Percentiles rank a stretch among this genome's conserved stretches.
These are phyloP conservation scores for Siniperca chuatsi DNA, from an alignment of 2,113 vertebrate species.

Conservation along the genomic window DNA sequence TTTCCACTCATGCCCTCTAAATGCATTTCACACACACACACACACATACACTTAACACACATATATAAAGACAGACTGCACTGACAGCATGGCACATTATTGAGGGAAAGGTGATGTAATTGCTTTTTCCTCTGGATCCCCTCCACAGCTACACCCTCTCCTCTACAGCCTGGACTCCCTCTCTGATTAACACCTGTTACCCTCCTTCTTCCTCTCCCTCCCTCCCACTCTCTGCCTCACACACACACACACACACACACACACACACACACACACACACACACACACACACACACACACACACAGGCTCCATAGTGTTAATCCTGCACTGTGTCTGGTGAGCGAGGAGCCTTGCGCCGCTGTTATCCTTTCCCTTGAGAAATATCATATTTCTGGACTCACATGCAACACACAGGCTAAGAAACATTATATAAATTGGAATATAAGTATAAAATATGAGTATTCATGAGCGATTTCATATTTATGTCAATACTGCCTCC, in stretches of 20 bases:
- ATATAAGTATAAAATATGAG: not conserved
- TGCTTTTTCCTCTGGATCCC: conserved; percentile 63
- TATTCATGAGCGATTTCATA: conserved; percentile 18
- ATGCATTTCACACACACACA: conserved; percentile 41
- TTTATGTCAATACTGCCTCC: not conserved
- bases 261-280: conserved; percentile 13
- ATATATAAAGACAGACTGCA: conserved; percentile 51
- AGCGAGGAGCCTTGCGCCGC: conserved; percentile 36
- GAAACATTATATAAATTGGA: not conserved
- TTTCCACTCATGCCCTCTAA: conserved; percentile 38
- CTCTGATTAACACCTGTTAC: conserved; percentile 85
- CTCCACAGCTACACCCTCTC: conserved; percentile 55
- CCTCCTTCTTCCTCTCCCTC: conserved; percentile 56
- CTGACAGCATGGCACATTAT: conserved; percentile 64
- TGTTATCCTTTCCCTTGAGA: conserved; percentile 52
- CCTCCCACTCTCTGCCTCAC: not conserved
- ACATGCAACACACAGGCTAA: not conserved
- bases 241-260: not conserved
- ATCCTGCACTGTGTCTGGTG: conserved; percentile 70
- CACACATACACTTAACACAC: conserved; percentile 3
- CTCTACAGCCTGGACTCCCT: conserved; percentile 78
- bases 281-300: not conserved
- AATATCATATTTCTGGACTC: conserved; percentile 51
- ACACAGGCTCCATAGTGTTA: conserved; percentile 46
- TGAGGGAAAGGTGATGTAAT: conserved; percentile 81